Percentiles rank a stretch among this genome's conserved stretches.
Evolutionary conservation across 2,888 invertebrate genomes (phyloP).

Genomic region (Beris morrisii): DNA sequence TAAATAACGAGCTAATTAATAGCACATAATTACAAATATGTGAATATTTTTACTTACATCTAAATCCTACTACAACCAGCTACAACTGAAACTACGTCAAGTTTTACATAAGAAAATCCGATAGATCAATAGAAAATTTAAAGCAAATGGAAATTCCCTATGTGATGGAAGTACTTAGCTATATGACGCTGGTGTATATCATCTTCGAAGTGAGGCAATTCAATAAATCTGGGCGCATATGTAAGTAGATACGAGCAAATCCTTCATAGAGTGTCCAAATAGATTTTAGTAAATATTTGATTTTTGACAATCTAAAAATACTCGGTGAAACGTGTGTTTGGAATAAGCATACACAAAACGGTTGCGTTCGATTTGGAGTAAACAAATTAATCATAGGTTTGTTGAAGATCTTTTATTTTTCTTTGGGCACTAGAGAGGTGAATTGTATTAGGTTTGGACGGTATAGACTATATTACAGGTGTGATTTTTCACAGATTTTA

Average conservation of each 20-base stretch:
- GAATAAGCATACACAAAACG: neutral
- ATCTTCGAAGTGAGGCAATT: neutral
- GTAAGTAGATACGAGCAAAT: neutral
- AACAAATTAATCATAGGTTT: slow-evolving; percentile 5
- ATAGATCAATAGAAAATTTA: slow-evolving; percentile 4
- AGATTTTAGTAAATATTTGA: slow-evolving; percentile 9
- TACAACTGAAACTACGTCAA: no score
- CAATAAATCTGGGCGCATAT: neutral
- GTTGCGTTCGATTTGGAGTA: neutral
- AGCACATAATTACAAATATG: no score
- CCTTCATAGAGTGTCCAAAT: neutral
- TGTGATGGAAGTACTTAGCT: no score
- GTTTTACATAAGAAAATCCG: no score
- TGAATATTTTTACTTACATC: no score
- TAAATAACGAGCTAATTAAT: no score
- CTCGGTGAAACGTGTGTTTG: slow-evolving; percentile 12
- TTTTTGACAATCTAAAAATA: slow-evolving; percentile 7
- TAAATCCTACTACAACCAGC: no score
- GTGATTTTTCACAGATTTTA: no score
- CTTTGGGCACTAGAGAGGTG: no score
- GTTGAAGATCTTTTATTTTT: no score
- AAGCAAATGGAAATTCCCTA: neutral
- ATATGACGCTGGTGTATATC: slow-evolving; percentile 6
- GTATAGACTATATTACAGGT: no score
- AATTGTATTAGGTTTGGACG: no score